Conservation (phyloP, 1,140 invertebrate genomes). For the Panagrolaimus sp. region DNA sequence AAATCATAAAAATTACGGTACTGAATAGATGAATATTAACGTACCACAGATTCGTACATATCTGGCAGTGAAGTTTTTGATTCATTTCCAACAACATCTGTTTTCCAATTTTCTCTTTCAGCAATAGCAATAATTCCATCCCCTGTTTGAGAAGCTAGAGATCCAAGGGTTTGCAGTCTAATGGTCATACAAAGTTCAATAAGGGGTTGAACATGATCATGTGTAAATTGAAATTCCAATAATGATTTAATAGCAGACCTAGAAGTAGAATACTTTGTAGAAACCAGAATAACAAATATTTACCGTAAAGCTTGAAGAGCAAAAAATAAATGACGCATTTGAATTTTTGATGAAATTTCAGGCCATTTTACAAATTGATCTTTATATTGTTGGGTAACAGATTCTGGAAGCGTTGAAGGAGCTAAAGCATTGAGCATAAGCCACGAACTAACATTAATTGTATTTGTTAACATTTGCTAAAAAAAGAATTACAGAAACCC, state of each 20-base stretch:
- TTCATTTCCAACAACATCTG: slow-evolving; percentile 39
- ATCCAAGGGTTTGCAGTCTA: slow-evolving; percentile 42
- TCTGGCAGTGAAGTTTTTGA: slow-evolving; percentile 55
- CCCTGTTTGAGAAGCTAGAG: slow-evolving; percentile 32
- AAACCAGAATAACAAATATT: neutral
- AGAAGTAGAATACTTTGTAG: neutral
- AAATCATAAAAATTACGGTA: neutral
- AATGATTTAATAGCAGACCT: slow-evolving; percentile 41
- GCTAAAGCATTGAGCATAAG: slow-evolving; percentile 51
- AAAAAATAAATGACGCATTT: slow-evolving; percentile 35
- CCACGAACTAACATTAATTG: slow-evolving; percentile 55
- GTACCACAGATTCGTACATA: slow-evolving; percentile 54
- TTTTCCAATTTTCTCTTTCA: slow-evolving; percentile 51
- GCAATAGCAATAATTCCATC: slow-evolving; percentile 34
- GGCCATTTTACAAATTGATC: slow-evolving; percentile 53
- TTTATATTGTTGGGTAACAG: slow-evolving; percentile 34
- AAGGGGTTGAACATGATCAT: slow-evolving; percentile 48
- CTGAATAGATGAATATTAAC: neutral
- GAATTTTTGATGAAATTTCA: slow-evolving; percentile 21
- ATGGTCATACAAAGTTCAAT: slow-evolving; percentile 52
- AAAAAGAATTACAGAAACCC: slow-evolving; percentile 5
- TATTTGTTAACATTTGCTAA: slow-evolving; percentile 55
- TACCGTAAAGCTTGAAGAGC: slow-evolving; percentile 40
- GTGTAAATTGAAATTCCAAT: slow-evolving; percentile 43
- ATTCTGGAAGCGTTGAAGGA: slow-evolving; percentile 42